These are phyloP conservation scores for Caenorhabditis panamensis DNA, from an alignment of 2,888 invertebrate species.

Conservation along the genomic window DNA sequence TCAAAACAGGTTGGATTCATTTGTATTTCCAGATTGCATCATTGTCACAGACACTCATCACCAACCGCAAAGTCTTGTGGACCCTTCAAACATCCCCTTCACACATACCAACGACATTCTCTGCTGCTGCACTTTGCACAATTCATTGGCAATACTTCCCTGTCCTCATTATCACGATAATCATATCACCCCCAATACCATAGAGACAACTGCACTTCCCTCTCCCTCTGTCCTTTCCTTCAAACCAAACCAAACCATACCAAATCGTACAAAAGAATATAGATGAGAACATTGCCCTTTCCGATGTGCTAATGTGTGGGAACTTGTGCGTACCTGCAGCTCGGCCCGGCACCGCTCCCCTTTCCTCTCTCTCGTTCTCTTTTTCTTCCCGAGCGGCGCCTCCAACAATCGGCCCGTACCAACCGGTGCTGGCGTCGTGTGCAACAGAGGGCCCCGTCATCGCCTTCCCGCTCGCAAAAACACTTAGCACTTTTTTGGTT, in stretches of 20 bases:
- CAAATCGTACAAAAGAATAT: conserved; percentile 20
- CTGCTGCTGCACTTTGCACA: background rate
- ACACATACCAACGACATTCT: too few relatives aligned
- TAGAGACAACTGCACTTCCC: background rate
- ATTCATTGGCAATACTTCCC: background rate
- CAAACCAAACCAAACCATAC: too few relatives aligned
- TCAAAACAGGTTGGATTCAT: too few relatives aligned
- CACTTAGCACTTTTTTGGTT: conserved; percentile 9
- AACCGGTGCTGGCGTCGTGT: conserved; percentile 22
- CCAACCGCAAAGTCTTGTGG: too few relatives aligned
- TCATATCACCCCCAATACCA: background rate
- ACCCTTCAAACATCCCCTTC: too few relatives aligned
- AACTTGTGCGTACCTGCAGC: conserved; percentile 5
- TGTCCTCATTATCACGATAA: background rate
- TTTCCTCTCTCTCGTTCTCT: conserved; percentile 10
- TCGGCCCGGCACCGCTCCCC: conserved; percentile 10
- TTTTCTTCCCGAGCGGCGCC: conserved; percentile 4
- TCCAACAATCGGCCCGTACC: conserved; percentile 17
- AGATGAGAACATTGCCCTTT: background rate
- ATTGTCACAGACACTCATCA: too few relatives aligned
- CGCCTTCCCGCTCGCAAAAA: conserved; percentile 11
- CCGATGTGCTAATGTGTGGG: conserved; percentile 32
- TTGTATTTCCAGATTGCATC: too few relatives aligned
- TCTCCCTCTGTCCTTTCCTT: too few relatives aligned
- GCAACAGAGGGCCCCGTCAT: background rate